Evolutionary conservation across 2,888 invertebrate species (phyloP).

Genomic region (Antheraea yamamai): DNA sequence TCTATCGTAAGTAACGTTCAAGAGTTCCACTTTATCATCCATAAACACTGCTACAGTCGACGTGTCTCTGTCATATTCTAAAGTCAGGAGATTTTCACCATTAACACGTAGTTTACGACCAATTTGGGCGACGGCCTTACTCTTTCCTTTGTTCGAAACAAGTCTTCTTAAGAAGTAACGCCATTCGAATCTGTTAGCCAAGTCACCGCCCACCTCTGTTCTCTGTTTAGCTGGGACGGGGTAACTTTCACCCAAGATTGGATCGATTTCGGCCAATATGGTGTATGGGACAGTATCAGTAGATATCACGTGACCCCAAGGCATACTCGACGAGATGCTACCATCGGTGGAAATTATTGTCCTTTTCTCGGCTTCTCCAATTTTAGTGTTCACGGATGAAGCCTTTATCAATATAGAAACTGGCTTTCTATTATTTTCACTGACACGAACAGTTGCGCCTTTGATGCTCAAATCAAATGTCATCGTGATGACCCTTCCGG

Average conservation of each 20-base stretch:
- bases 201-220: constrained; percentile 93
- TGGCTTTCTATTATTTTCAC: constrained; percentile 91
- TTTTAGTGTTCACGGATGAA: constrained; percentile 90
- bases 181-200: constrained; percentile 97
- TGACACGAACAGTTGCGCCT: constrained; percentile 93
- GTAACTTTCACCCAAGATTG: constrained; percentile 93
- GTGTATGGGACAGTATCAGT: constrained; percentile 96
- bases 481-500: constrained; percentile 94
- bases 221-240: constrained; percentile 95
- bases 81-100: constrained; percentile 93
- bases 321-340: constrained; percentile 89
- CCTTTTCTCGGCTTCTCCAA: constrained; percentile 91
- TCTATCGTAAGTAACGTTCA: constrained; percentile 93
- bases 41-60: constrained; percentile 93
- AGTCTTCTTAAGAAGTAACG: constrained; percentile 93
- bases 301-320: constrained; percentile 94
- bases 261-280: constrained; percentile 93
- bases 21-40: constrained; percentile 91
- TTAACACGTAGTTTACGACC: constrained; percentile 93
- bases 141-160: constrained; percentile 83
- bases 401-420: constrained; percentile 94
- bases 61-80: constrained; percentile 95
- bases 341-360: constrained; percentile 92
- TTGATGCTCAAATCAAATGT: constrained; percentile 95
- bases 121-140: constrained; percentile 89